Conservation (phyloP, 2,888 invertebrate species). For the Gortyna flavago region DNA sequence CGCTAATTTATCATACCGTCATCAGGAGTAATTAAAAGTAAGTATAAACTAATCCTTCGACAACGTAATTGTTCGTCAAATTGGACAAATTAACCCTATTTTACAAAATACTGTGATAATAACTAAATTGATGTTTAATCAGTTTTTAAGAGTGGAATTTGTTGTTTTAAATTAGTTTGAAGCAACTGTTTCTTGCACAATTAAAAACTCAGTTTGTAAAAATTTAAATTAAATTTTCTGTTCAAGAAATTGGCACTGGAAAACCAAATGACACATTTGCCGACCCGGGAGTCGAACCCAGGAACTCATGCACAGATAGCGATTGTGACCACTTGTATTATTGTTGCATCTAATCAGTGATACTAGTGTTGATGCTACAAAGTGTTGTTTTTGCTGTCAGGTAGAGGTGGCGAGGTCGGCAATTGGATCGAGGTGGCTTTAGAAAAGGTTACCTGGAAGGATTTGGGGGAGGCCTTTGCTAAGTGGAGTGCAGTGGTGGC, state of each 20-base stretch:
- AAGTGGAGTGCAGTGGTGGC: too few species aligned
- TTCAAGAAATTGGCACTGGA: background rate
- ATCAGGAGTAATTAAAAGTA: constrained; percentile 47
- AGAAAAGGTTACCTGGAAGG: too few species aligned
- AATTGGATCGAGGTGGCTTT: too few species aligned
- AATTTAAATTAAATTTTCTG: too few species aligned
- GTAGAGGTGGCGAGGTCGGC: too few species aligned
- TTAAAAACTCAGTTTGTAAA: background rate
- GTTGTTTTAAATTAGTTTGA: constrained; percentile 30
- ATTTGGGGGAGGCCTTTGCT: too few species aligned
- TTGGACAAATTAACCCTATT: constrained; percentile 66
- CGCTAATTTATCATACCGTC: constrained; percentile 18
- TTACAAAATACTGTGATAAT: constrained; percentile 70
- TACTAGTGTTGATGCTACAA: too few species aligned
- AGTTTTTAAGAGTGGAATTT: constrained; percentile 31
- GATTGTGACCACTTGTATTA: background rate
- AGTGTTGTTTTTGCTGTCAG: too few species aligned
- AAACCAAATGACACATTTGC: background rate
- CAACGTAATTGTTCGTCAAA: constrained; percentile 56
- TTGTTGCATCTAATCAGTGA: background rate
- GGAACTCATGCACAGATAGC: background rate
- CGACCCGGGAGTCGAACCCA: background rate
- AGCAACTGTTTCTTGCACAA: background rate
- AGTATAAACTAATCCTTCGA: constrained; percentile 54
- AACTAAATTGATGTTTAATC: constrained; percentile 70